Evolutionary conservation across 2,113 vertebrate species (phyloP).

Genomic region (Urocolius indicus): DNA sequence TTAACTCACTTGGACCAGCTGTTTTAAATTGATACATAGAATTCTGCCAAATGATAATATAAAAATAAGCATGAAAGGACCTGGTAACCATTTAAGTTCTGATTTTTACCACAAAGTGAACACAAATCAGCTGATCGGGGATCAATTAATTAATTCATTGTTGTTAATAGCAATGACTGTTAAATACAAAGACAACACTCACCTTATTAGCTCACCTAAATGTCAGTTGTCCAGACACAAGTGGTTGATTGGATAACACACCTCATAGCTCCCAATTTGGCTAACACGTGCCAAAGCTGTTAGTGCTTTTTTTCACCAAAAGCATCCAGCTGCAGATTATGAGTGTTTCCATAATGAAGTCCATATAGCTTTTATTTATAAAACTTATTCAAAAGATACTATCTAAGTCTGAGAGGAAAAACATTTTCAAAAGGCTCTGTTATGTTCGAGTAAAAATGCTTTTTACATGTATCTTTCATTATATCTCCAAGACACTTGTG

Average conservation of each 20-base stretch:
- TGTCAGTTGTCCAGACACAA: background rate
- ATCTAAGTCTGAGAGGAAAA: background rate
- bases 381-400: background rate
- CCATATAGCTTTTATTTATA: background rate
- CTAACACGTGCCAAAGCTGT: background rate
- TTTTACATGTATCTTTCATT: background rate
- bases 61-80: constrained; percentile 38
- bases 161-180: background rate
- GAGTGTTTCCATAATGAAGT: background rate
- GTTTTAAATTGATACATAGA: constrained; percentile 71
- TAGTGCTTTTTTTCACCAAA: background rate
- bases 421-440: background rate
- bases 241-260: background rate
- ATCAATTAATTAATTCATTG: background rate
- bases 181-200: background rate
- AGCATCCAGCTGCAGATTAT: background rate
- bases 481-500: background rate
- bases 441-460: background rate
- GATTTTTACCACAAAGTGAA: constrained; percentile 17
- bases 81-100: background rate
- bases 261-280: background rate
- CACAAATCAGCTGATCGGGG: background rate
- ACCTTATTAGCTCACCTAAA: background rate
- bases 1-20: constrained; percentile 69
- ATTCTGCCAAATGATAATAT: constrained; percentile 65